Base-by-base conservation (phyloP, 37 sponge, comb jelly and placozoan species). In the Spongia lamella region DNA sequence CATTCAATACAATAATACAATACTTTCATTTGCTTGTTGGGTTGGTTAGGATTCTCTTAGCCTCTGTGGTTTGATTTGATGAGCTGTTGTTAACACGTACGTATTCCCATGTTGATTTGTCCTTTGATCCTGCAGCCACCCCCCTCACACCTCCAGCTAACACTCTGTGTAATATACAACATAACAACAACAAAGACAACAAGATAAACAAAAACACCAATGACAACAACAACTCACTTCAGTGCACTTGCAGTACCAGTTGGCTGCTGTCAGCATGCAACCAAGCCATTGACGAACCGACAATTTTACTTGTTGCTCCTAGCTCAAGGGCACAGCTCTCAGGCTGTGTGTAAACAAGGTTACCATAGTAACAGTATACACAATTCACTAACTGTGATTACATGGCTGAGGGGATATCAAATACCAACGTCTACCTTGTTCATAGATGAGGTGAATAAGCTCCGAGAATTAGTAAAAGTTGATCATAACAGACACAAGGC, bases 231-330 rank as follows among this genome's bases (percentile, higher is more conserved):
- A 5, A 83, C 68, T 26, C 77, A 73, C 25, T 72, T 63, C 22
- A 98, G 89, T 34, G 93, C 84, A 78, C 92, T 92, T 35, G 96
- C 96, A 14, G 93, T 95, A 56, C 75, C 95, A 96, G 66, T 90
- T 87, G 24, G 96, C 96, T 36, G 99, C 96, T 30, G 96, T 98
- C 29, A 95, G n/a, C n/a, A n/a, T n/a, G 83, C 15, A 98, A 81
- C 73, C 95, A 96, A 16, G 96, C 99, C 96, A 98, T 98, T 54
- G 94, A 87, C 19, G 93, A 88, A 19, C 99, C 99, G 1, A 98
- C 94, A 14, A 83, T 86, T 74, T 92, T 98, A 37, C 80, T 81
- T 26, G 93, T 93, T 16, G 93, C 90, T 7, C 94, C 96, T 50
- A 95, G 80, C 77, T 95, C 94, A 49, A 90, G 75, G 15, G 99